A percentile compares a stretch with the other conserved stretches of the same genome.
These are phyloP conservation scores for Idaea aversata DNA, from an alignment of 2,888 invertebrate species.

Conservation along the genomic window DNA sequence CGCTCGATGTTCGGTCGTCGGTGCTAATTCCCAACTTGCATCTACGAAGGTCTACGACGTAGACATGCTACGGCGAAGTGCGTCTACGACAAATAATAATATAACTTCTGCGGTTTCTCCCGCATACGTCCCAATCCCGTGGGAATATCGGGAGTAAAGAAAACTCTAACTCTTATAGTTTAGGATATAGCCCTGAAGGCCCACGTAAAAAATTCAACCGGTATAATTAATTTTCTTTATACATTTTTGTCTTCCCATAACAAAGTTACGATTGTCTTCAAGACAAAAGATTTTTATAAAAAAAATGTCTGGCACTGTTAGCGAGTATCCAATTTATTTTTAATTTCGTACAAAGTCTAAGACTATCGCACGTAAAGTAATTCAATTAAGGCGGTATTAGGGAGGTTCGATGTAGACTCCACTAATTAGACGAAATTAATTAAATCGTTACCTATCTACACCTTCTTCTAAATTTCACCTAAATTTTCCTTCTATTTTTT, in stretches of 20 bases:
- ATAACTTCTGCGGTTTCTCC: neutral
- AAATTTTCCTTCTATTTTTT: neutral
- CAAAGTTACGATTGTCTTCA: constrained; percentile 1
- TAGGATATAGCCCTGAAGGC: too few relatives aligned
- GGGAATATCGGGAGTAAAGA: neutral
- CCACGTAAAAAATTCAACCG: too few relatives aligned
- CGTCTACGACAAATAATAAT: constrained; percentile 14
- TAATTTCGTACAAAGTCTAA: neutral
- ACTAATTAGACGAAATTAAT: neutral
- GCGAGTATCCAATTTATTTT: neutral
- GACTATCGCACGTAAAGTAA: neutral
- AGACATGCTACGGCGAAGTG: constrained; percentile 24
- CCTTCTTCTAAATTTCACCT: neutral
- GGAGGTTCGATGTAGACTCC: neutral
- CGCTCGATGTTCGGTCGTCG: neutral
- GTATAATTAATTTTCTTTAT: neutral
- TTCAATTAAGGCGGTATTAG: neutral
- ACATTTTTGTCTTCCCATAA: neutral
- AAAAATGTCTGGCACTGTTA: neutral
- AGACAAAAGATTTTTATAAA: neutral
- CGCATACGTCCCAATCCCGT: too few relatives aligned
- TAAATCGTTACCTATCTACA: neutral
- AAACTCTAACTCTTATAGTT: too few relatives aligned
- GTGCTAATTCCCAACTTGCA: neutral
- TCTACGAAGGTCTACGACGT: constrained; percentile 22